These are phyloP conservation scores for Anadara kagoshimensis DNA, from an alignment of 1,140 invertebrate genomes.

Conservation along the genomic window DNA sequence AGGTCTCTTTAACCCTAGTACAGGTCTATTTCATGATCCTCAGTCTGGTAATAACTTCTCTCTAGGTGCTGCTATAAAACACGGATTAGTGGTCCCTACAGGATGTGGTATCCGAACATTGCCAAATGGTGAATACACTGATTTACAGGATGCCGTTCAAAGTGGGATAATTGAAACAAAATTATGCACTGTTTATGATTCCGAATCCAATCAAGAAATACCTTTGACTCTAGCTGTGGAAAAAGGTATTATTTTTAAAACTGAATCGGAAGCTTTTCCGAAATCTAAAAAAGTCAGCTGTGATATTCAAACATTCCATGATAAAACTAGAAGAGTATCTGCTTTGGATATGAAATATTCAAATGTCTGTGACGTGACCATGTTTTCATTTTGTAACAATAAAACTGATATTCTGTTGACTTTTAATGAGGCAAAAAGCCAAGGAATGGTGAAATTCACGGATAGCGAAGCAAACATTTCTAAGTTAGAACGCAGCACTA, in stretches of 20 bases:
- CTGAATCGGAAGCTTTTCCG: conserved; percentile 14
- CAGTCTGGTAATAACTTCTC: conserved; percentile 60
- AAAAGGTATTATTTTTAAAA: conserved; percentile 12
- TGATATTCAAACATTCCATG: conserved; percentile 18
- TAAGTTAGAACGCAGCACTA: conserved; percentile 11
- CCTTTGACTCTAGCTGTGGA: conserved; percentile 3
- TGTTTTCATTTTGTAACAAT: no score
- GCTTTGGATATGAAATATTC: conserved; percentile 3
- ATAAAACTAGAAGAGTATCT: conserved; percentile 18
- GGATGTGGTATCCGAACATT: conserved; percentile 67
- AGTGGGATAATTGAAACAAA: conserved; percentile 69
- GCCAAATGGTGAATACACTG: conserved; percentile 72
- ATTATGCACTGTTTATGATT: neutral
- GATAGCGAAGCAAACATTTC: conserved; percentile 23
- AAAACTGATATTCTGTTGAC: neutral
- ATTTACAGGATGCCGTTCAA: conserved; percentile 79
- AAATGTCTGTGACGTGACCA: no score
- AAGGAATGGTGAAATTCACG: conserved; percentile 33
- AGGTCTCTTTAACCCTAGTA: conserved; percentile 80
- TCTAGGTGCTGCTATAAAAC: conserved; percentile 55
- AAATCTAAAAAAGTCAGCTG: conserved; percentile 5
- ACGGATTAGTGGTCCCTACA: conserved; percentile 46
- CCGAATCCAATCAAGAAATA: conserved; percentile 13
- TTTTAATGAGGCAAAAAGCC: conserved; percentile 29
- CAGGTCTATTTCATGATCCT: conserved; percentile 74